These are phyloP conservation scores for Aselliscus stoliczkanus DNA, from an alignment of 2,797 vertebrate genomes.

Conservation along the genomic window DNA sequence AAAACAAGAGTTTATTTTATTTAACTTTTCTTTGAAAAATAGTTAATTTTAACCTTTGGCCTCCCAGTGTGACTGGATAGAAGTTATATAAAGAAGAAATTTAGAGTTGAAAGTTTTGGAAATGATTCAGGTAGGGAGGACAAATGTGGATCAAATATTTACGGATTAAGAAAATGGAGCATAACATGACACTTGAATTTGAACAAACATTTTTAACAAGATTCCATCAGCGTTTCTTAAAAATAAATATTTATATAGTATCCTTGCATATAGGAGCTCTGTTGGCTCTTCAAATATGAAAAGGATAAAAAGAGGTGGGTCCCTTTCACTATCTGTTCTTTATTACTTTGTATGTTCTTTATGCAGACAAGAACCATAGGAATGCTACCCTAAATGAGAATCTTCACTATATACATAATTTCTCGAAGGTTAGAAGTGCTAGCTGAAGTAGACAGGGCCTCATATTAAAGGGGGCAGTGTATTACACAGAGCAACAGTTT, in stretches of 20 bases:
- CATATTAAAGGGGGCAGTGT: background rate
- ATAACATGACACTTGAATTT: slow-evolving; percentile 45
- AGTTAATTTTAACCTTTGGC: background rate
- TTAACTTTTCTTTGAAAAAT: slow-evolving; percentile 8
- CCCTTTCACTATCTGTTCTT: background rate
- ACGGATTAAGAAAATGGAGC: slow-evolving; percentile 24
- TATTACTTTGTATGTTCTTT: background rate
- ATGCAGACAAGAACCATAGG: background rate
- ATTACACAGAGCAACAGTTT: background rate
- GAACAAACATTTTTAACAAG: slow-evolving; percentile 39
- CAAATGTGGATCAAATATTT: slow-evolving; percentile 12
- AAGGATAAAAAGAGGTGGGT: background rate
- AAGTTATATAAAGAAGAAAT: slow-evolving; percentile 3
- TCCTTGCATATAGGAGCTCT: background rate
- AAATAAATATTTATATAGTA: slow-evolving; percentile 8
- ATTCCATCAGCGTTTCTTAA: slow-evolving; percentile 20
- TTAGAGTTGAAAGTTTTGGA: slow-evolving; percentile 22
- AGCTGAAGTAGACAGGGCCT: background rate
- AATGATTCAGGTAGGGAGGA: slow-evolving; percentile 4
- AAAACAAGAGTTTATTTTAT: slow-evolving; percentile 13
- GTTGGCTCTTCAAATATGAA: background rate
- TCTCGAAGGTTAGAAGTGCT: background rate
- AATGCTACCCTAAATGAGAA: background rate
- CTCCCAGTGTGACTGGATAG: background rate
- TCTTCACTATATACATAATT: background rate